Evolutionary conservation across 2,113 vertebrate genomes (phyloP).

Genomic region (Castor canadensis): DNA sequence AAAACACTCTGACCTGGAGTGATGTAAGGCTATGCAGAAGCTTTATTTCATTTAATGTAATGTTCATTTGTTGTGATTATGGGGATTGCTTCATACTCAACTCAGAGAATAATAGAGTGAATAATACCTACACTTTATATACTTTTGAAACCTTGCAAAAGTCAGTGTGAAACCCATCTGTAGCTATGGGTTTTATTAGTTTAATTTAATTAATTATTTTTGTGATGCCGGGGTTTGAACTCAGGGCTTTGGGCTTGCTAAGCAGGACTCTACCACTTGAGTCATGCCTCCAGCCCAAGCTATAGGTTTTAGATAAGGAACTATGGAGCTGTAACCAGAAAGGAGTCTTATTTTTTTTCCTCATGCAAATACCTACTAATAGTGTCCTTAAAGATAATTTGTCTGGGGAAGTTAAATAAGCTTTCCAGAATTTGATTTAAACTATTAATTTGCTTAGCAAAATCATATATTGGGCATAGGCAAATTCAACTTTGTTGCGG

Average conservation of each 20-base stretch:
- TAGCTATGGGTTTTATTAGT: no score
- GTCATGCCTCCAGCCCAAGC: not conserved
- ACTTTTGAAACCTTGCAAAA: not conserved
- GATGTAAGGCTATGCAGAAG: not conserved
- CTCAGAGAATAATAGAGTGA: not conserved
- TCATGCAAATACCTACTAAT: conserved; percentile 53
- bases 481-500: conserved; percentile 66
- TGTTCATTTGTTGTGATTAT: not conserved
- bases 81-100: not conserved
- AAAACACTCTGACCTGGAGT: not conserved
- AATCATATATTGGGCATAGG: conserved; percentile 58
- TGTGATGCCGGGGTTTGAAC: no score
- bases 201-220: no score
- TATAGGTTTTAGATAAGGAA: conserved; percentile 19
- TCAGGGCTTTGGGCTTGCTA: no score
- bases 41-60: not conserved
- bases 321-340: conserved; percentile 3
- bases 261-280: no score
- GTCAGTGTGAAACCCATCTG: no score
- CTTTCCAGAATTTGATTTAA: conserved; percentile 73
- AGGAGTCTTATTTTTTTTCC: conserved; percentile 57
- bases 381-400: conserved; percentile 70
- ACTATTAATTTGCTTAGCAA: conserved; percentile 77
- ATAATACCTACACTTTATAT: not conserved
- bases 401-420: conserved; percentile 63